Conservation (phyloP, 1,140 invertebrate species). For the Nylanderia fulva region DNA sequence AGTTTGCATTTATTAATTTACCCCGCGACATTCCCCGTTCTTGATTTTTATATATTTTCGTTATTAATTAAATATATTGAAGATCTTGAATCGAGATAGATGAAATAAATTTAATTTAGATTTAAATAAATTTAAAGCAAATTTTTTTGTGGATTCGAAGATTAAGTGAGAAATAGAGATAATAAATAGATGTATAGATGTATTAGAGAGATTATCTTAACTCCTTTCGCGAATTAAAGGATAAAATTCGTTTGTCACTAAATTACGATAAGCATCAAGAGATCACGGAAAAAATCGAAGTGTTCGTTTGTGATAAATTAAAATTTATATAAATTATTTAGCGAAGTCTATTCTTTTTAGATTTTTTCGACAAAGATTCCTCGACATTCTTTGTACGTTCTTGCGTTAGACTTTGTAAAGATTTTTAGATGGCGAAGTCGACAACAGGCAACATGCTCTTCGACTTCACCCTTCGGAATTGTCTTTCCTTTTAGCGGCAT, state of each 20-base stretch:
- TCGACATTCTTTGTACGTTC: constrained; percentile 2
- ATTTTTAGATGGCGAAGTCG: constrained; percentile 22
- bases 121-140: not conserved
- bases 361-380: not conserved
- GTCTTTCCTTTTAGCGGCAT: constrained; percentile 57
- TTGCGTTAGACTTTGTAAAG: not conserved
- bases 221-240: not conserved
- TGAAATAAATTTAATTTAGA: too few relatives aligned
- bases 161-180: not conserved
- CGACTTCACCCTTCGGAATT: constrained; percentile 43
- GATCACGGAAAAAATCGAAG: not conserved
- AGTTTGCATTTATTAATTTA: not conserved
- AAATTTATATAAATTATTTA: not conserved
- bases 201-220: not conserved
- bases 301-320: not conserved
- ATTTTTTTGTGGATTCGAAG: not conserved
- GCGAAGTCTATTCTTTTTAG: not conserved
- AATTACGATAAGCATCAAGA: not conserved
- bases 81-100: too few relatives aligned
- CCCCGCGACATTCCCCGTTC: not conserved
- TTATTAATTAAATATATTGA: not conserved
- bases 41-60: not conserved
- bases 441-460: constrained; percentile 16
- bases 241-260: not conserved
- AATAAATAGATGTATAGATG: not conserved